Evolutionary conservation across 2,888 invertebrate genomes (phyloP).

Genomic region (Tipula vernalis): DNA sequence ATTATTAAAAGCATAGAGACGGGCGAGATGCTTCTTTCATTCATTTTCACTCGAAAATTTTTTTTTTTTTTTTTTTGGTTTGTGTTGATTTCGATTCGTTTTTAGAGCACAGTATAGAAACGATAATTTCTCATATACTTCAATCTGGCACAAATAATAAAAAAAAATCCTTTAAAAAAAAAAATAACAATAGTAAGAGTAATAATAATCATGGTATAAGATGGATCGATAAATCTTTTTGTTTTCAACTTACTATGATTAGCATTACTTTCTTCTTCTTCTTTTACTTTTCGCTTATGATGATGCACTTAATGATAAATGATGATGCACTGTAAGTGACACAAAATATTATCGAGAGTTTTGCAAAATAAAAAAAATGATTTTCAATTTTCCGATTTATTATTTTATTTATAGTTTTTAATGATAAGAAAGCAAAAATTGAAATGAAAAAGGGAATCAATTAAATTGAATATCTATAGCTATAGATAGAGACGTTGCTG

Average conservation of each 20-base stretch:
- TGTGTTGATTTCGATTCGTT: background rate
- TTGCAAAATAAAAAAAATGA: background rate
- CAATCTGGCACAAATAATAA: background rate
- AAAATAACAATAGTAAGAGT: background rate
- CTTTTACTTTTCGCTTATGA: background rate
- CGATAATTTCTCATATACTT: background rate
- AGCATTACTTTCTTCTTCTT: background rate
- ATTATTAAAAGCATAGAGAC: background rate
- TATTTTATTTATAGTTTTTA: background rate
- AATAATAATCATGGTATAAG: background rate
- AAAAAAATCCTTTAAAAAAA: no score
- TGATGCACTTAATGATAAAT: background rate
- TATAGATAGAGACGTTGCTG: background rate
- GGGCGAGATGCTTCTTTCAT: background rate
- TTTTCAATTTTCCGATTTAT: background rate
- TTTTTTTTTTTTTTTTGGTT: no score
- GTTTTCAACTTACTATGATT: background rate
- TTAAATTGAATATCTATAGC: background rate
- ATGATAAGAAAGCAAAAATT: background rate
- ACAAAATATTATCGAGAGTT: background rate
- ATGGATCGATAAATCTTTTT: background rate
- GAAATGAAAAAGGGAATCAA: background rate
- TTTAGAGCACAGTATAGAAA: background rate
- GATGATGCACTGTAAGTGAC: background rate
- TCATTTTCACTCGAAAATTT: no score